Evolutionary conservation across 2,113 vertebrate species (phyloP).

Genomic region (Sinosuthora webbiana): DNA sequence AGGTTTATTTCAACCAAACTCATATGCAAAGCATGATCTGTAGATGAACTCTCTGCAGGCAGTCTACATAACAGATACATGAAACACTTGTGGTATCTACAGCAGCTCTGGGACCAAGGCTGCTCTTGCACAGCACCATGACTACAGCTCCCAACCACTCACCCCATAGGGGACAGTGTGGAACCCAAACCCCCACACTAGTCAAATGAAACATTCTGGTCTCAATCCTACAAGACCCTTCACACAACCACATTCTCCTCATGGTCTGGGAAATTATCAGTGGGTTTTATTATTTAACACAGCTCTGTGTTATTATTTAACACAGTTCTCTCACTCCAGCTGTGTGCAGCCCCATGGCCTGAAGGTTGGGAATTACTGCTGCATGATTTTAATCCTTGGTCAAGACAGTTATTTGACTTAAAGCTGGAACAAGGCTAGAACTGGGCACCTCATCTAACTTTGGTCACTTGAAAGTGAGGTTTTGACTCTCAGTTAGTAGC

Average conservation of each 20-base stretch:
- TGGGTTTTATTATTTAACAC: not conserved
- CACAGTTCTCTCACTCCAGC: not conserved
- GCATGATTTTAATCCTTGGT: not conserved
- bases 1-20: not conserved
- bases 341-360: not conserved
- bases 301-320: not conserved
- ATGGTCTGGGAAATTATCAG: not conserved
- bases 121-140: not conserved
- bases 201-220: not conserved
- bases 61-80: rapidly evolving
- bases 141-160: not conserved
- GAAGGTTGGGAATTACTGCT: not conserved
- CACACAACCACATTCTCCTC: not conserved
- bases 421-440: not conserved
- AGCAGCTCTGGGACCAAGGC: not conserved
- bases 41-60: not conserved
- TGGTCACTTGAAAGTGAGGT: not conserved
- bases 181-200: not conserved
- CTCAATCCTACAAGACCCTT: not conserved
- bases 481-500: not conserved
- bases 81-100: not conserved
- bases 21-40: not conserved
- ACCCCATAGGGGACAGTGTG: not conserved
- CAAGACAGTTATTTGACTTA: not conserved
- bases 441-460: not conserved